Evolutionary conservation across 2,797 vertebrate species (phyloP).

Genomic region (Salarias fasciatus): DNA sequence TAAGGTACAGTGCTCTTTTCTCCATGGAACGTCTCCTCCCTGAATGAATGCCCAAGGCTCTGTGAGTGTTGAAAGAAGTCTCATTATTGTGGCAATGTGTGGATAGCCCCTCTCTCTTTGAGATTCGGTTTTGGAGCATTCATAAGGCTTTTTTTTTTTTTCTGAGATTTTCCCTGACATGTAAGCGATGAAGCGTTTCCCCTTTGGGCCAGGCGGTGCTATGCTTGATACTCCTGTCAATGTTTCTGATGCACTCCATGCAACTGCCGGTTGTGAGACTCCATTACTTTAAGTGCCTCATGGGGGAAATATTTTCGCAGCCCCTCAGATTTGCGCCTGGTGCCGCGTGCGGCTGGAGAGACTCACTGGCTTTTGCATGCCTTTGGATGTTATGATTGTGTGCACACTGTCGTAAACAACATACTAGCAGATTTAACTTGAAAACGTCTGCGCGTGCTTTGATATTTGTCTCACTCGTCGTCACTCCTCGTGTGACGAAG

Average conservation of each 20-base stretch:
- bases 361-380: conserved; percentile 60
- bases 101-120: conserved; percentile 66
- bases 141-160: conserved; percentile 67
- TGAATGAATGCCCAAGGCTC: conserved; percentile 74
- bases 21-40: conserved; percentile 70
- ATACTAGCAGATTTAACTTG: conserved; percentile 26
- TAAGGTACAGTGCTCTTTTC: conserved; percentile 77
- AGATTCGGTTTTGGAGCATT: conserved; percentile 71
- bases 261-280: conserved; percentile 69
- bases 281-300: conserved; percentile 78
- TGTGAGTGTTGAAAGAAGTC: conserved; percentile 77
- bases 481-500: conserved; percentile 27
- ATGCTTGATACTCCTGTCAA: conserved; percentile 76
- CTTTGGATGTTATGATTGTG: conserved; percentile 33
- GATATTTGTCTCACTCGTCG: conserved; percentile 4
- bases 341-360: conserved; percentile 53
- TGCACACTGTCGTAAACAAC: conserved; percentile 44
- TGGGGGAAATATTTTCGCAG: conserved; percentile 68
- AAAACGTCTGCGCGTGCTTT: conserved; percentile 34
- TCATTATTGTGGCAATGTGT: conserved; percentile 74
- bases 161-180: conserved; percentile 73
- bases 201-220: conserved; percentile 70
- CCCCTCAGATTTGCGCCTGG: conserved; percentile 53
- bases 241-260: conserved; percentile 74
- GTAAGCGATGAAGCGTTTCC: conserved; percentile 76